Evolutionary conservation across 2,797 vertebrate species (phyloP).

Genomic region (Cuculus canorus): DNA sequence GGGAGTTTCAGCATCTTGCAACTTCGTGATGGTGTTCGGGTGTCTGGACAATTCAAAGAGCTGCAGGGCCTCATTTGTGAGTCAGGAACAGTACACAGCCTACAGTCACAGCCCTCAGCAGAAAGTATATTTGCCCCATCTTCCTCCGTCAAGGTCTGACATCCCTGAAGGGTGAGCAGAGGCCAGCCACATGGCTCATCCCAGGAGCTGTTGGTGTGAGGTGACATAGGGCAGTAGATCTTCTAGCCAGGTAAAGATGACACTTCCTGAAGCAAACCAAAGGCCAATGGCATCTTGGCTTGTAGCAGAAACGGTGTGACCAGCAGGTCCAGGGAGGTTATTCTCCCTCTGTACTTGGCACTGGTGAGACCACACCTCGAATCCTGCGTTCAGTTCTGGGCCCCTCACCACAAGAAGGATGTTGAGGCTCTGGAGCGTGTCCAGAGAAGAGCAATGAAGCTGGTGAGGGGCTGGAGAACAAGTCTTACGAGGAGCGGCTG

Average conservation of each 20-base stretch:
- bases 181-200: neutral
- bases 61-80: neutral
- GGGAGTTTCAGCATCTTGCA: neutral
- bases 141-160: neutral
- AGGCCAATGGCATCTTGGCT: no score
- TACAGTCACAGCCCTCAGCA: neutral
- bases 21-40: rapidly evolving
- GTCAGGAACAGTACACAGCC: neutral
- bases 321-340: no score
- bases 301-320: no score
- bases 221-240: neutral
- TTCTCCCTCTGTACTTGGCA: no score
- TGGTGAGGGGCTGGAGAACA: no score
- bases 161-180: neutral
- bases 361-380: no score
- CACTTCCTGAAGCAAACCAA: neutral
- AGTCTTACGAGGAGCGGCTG: no score
- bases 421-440: no score
- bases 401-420: no score
- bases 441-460: no score
- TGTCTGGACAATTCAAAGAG: neutral
- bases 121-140: neutral
- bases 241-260: neutral
- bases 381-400: no score
- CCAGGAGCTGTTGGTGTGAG: neutral